phyloP scores from a whole-genome alignment of 2,888 invertebrate species.

The Heteromyza rotundicornis region DNA sequence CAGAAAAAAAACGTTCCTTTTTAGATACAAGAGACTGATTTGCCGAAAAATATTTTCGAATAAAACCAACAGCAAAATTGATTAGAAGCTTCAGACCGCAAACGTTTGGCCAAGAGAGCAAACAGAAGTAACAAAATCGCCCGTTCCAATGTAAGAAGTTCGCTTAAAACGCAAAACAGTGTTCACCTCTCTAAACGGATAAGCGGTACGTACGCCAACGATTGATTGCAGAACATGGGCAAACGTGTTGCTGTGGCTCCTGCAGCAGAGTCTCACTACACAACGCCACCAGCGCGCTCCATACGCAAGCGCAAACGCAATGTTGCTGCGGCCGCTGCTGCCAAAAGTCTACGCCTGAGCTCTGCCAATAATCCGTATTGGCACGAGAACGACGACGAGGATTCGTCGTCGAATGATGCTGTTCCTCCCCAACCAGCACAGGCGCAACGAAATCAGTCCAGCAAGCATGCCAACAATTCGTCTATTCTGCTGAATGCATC shows the following conservation, averaged over 20 bases:
- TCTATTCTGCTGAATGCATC: slow-evolving; percentile 42
- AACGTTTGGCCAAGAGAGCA: not conserved
- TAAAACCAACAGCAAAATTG: slow-evolving; percentile 2
- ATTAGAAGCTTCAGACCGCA: too few relatives aligned
- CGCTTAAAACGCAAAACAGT: too few relatives aligned
- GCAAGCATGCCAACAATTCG: slow-evolving; percentile 41
- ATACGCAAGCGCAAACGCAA: slow-evolving; percentile 54
- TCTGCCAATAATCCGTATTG: slow-evolving; percentile 30
- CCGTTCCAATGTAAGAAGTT: too few relatives aligned
- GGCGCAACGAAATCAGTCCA: slow-evolving; percentile 31
- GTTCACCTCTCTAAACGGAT: too few relatives aligned
- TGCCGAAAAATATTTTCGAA: slow-evolving; percentile 14
- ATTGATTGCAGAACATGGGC: slow-evolving; percentile 51
- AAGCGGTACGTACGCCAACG: too few relatives aligned
- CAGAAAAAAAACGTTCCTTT: slow-evolving; percentile 11
- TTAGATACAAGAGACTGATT: slow-evolving; percentile 28
- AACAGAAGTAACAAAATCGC: not conserved
- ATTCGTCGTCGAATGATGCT: slow-evolving; percentile 49
- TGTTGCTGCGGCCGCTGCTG: slow-evolving; percentile 29
- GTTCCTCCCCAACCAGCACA: slow-evolving; percentile 14
- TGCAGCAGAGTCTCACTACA: slow-evolving; percentile 32
- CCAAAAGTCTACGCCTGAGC: slow-evolving; percentile 36
- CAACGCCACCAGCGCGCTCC: slow-evolving; percentile 36
- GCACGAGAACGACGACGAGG: slow-evolving; percentile 56
- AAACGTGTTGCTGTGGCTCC: slow-evolving; percentile 45